Conservation (phyloP, 2,888 invertebrate species). For the Aphodius sticticus region DNA sequence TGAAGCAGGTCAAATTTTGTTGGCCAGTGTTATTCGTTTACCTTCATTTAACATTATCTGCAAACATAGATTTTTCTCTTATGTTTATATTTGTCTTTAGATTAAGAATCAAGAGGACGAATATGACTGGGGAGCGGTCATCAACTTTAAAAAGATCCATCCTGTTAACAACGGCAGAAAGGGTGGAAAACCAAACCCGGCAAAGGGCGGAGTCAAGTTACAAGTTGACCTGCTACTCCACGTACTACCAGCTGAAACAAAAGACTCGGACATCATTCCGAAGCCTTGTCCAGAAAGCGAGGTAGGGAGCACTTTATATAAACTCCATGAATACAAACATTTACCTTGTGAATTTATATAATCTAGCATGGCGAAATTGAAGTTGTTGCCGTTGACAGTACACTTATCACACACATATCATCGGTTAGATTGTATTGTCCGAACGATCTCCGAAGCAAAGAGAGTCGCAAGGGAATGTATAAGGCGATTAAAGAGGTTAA, state of each 20-base stretch:
- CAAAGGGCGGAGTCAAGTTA: conserved; percentile 69
- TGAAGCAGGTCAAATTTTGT: no score
- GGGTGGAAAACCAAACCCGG: conserved; percentile 62
- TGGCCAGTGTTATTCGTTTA: no score
- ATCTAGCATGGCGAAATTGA: conserved; percentile 82
- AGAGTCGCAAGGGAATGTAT: conserved; percentile 84
- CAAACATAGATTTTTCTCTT: background rate
- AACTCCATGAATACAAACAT: background rate
- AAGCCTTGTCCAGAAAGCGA: conserved; percentile 74
- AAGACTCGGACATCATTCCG: conserved; percentile 64
- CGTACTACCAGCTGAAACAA: conserved; percentile 71
- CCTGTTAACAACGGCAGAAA: conserved; percentile 41
- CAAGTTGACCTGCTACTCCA: conserved; percentile 86
- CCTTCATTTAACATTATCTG: no score
- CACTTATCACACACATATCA: conserved; percentile 85
- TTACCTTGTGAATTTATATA: background rate
- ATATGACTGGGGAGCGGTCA: conserved; percentile 97
- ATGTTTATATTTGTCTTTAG: conserved; percentile 58
- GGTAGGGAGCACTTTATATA: conserved; percentile 54
- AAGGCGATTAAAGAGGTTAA: conserved; percentile 89
- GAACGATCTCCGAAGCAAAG: conserved; percentile 84
- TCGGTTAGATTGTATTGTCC: conserved; percentile 91
- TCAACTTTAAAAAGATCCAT: conserved; percentile 78
- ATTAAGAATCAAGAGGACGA: conserved; percentile 83
- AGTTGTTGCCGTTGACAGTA: conserved; percentile 86